A percentile compares a stretch with the other conserved stretches of the same genome.
These are phyloP conservation scores for Varanus salvator DNA, from an alignment of 2,113 vertebrate species.

Conservation along the genomic window DNA sequence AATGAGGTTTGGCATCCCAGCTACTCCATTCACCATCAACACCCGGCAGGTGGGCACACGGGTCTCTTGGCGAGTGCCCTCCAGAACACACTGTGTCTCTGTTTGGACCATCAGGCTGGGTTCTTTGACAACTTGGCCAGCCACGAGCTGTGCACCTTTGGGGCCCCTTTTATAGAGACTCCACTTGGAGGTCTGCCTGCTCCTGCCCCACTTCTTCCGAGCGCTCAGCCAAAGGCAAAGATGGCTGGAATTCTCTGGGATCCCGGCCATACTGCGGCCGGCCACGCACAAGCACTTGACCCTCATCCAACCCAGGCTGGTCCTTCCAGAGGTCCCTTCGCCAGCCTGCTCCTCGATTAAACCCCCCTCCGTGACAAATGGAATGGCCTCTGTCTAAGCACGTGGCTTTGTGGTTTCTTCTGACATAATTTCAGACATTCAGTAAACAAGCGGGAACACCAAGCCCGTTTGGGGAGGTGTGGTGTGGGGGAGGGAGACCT, in stretches of 20 bases:
- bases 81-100: too few relatives aligned
- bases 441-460: slow-evolving; percentile 63
- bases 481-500: slow-evolving; percentile 54
- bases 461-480: slow-evolving; percentile 22
- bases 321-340: not conserved
- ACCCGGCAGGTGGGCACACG: too few relatives aligned
- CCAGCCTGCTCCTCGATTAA: slow-evolving; percentile 3
- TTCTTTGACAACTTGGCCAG: not conserved
- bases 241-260: not conserved
- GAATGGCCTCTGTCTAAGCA: slow-evolving; percentile 53
- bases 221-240: not conserved
- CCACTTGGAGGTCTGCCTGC: not conserved
- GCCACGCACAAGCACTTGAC: not conserved
- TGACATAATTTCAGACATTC: slow-evolving; percentile 59
- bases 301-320: not conserved
- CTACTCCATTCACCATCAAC: too few relatives aligned
- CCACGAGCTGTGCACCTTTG: not conserved
- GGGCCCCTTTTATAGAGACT: not conserved
- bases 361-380: slow-evolving; percentile 14
- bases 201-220: not conserved
- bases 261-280: not conserved
- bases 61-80: too few relatives aligned
- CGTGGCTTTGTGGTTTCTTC: slow-evolving; percentile 59
- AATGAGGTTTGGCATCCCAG: too few relatives aligned
- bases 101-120: too few relatives aligned